phyloP scores from a whole-genome alignment of 2,797 vertebrate species.

The Syngnathus rostellatus region DNA sequence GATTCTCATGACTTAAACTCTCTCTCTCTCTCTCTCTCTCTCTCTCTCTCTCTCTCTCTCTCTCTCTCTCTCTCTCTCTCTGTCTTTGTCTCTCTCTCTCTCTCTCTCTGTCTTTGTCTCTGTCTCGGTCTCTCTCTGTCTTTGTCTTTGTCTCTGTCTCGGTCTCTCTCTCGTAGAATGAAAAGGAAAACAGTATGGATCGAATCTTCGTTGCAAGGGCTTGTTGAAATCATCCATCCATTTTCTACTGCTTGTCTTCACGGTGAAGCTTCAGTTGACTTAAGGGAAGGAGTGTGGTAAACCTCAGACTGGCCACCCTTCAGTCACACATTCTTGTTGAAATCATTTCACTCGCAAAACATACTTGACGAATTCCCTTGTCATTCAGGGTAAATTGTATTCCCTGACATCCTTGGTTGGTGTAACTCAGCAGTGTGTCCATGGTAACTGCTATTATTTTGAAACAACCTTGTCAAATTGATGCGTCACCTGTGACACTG shows the following conservation, averaged over 20 bases:
- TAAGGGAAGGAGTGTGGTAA: background rate
- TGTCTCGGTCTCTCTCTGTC: too few relatives aligned
- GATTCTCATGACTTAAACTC: slow-evolving; percentile 43
- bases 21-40: too few relatives aligned
- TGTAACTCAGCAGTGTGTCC: slow-evolving; percentile 53
- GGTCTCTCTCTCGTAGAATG: too few relatives aligned
- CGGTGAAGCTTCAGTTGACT: background rate
- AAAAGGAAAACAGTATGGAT: too few relatives aligned
- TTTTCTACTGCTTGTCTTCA: background rate
- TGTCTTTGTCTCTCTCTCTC: too few relatives aligned
- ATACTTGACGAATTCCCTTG: background rate
- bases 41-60: too few relatives aligned
- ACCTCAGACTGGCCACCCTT: background rate
- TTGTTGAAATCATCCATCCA: background rate
- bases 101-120: too few relatives aligned
- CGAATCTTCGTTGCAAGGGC: too few relatives aligned
- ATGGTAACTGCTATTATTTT: slow-evolving; percentile 63
- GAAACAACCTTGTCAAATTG: slow-evolving; percentile 64
- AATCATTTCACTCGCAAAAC: background rate
- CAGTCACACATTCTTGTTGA: background rate
- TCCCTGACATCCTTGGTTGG: background rate
- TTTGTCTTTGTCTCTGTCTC: too few relatives aligned
- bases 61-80: too few relatives aligned
- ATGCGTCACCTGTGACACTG: slow-evolving; percentile 54
- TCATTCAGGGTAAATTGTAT: background rate